These are phyloP conservation scores for Thalassaphorura encarpata DNA, from an alignment of 1,140 invertebrate species.

Conservation along the genomic window DNA sequence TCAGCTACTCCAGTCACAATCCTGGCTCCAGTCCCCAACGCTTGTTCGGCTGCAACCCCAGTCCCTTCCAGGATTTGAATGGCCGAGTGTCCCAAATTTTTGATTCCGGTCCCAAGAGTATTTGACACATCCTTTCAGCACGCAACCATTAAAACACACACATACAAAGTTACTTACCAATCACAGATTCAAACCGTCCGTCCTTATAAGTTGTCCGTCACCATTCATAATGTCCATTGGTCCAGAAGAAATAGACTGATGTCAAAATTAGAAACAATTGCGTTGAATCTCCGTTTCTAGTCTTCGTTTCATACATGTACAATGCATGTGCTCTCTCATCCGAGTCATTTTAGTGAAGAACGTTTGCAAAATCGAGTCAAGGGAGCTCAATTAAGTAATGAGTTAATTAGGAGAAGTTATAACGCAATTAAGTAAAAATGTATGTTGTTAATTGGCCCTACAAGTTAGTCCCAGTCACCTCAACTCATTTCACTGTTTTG, in stretches of 20 bases:
- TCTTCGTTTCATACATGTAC: neutral
- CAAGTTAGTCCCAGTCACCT: no score
- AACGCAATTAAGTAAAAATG: no score
- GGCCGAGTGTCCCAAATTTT: slow-evolving; percentile 30
- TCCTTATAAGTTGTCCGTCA: neutral
- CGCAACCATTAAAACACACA: neutral
- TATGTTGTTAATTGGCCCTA: no score
- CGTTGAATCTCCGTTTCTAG: neutral
- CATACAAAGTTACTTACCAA: neutral
- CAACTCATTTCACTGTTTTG: no score
- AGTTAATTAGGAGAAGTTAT: no score
- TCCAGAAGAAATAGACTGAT: neutral
- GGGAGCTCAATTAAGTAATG: no score
- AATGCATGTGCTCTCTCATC: neutral
- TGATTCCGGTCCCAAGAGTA: slow-evolving; percentile 25
- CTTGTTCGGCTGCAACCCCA: slow-evolving; percentile 30
- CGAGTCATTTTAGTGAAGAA: no score
- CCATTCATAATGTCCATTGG: neutral
- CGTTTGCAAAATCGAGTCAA: no score
- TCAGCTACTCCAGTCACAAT: slow-evolving; percentile 31
- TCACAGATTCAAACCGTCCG: neutral
- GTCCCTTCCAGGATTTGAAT: slow-evolving; percentile 32
- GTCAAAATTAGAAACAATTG: no score
- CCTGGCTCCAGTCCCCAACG: slow-evolving; percentile 30
- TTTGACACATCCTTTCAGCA: slow-evolving; percentile 26